phyloP scores from a whole-genome alignment of 2,797 vertebrate genomes.

The Pygocentrus nattereri region DNA sequence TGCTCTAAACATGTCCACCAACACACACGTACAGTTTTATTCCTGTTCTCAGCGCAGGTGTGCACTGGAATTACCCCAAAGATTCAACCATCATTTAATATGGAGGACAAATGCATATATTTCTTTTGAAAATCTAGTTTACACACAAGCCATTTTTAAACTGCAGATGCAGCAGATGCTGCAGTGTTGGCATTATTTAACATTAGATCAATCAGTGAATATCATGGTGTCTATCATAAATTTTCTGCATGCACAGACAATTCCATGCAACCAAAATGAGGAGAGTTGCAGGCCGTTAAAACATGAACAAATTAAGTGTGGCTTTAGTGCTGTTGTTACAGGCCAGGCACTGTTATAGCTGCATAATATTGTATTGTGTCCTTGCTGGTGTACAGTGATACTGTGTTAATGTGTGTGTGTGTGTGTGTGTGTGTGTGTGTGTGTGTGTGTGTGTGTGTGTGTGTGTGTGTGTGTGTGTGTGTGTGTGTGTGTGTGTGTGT shows the following conservation, averaged over 20 bases:
- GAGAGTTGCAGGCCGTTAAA: background rate
- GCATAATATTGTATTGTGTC: background rate
- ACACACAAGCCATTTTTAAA: background rate
- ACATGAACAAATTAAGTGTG: background rate
- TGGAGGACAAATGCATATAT: background rate
- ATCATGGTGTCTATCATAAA: background rate
- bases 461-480: too few relatives aligned
- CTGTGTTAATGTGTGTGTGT: too few relatives aligned
- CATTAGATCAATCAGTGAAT: background rate
- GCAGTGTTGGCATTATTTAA: background rate
- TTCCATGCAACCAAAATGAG: background rate
- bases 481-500: too few relatives aligned
- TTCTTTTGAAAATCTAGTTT: background rate
- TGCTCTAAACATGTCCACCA: conserved; percentile 15
- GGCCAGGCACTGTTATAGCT: background rate
- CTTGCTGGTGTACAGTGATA: too few relatives aligned
- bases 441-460: too few relatives aligned
- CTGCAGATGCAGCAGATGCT: background rate
- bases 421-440: too few relatives aligned
- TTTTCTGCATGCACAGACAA: background rate
- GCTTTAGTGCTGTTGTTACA: background rate
- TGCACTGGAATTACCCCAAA: background rate
- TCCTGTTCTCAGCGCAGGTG: background rate
- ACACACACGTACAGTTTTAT: conserved; percentile 23
- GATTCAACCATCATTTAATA: background rate